phyloP scores from a whole-genome alignment of 1,140 invertebrate species.

The Eumeta japonica region DNA sequence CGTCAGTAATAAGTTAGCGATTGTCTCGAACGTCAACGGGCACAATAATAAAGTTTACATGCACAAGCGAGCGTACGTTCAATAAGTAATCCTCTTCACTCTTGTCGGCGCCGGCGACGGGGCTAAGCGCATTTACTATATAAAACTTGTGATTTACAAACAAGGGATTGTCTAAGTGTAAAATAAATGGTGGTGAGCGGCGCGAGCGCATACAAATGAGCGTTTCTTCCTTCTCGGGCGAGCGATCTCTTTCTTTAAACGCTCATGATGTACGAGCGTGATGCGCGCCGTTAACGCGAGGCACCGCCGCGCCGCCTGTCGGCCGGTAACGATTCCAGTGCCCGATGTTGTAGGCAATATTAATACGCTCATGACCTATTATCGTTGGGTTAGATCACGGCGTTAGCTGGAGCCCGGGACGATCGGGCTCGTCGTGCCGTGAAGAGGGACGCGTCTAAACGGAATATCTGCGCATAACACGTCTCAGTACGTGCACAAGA shows the following conservation, averaged over 20 bases:
- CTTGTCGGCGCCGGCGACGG: slow-evolving; percentile 17
- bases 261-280: slow-evolving; percentile 46
- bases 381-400: slow-evolving; percentile 38
- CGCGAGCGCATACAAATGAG: slow-evolving; percentile 39
- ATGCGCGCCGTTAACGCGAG: slow-evolving; percentile 44
- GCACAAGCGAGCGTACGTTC: too few species aligned
- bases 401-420: not conserved
- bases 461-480: too few species aligned
- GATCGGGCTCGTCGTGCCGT: too few species aligned
- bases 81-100: slow-evolving; percentile 27
- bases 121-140: too few species aligned
- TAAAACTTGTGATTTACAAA: slow-evolving; percentile 36
- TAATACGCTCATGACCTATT: slow-evolving; percentile 47
- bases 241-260: slow-evolving; percentile 42
- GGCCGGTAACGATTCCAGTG: slow-evolving; percentile 45
- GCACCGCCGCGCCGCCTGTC: slow-evolving; percentile 35
- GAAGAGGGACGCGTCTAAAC: too few species aligned
- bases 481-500: too few species aligned
- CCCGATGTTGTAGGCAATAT: slow-evolving; percentile 44
- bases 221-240: slow-evolving; percentile 43
- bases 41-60: too few species aligned
- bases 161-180: slow-evolving; percentile 38
- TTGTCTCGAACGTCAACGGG: too few species aligned
- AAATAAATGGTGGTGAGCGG: slow-evolving; percentile 27
- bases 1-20: too few species aligned